Percentiles rank a stretch among this genome's conserved stretches.
Evolutionary conservation across 2,113 vertebrate species (phyloP).

Genomic region (Lathamus discolor): DNA sequence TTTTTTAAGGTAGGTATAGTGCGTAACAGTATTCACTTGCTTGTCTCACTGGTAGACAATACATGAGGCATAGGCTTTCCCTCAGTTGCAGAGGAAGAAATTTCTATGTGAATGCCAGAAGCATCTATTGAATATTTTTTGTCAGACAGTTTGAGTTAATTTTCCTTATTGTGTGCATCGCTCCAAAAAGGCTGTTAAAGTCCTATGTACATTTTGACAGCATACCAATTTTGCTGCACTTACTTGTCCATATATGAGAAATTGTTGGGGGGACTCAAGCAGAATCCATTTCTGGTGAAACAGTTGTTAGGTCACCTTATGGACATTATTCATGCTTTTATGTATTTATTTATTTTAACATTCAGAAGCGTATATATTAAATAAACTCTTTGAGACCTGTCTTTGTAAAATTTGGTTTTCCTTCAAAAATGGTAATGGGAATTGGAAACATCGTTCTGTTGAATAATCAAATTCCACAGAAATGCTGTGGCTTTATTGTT

Average conservation of each 20-base stretch:
- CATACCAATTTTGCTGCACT: background rate
- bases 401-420: background rate
- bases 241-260: background rate
- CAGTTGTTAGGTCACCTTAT: background rate
- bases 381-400: background rate
- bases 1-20: background rate
- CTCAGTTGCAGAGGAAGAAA: background rate
- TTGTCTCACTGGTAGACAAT: background rate
- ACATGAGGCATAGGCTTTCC: background rate
- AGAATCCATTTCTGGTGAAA: background rate
- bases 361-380: background rate
- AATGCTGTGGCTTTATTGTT: background rate
- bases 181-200: background rate
- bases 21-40: slow-evolving; percentile 13
- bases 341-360: background rate
- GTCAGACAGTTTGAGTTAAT: background rate
- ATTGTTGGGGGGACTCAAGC: background rate
- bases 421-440: background rate
- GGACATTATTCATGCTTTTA: background rate
- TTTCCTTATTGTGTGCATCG: background rate
- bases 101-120: background rate
- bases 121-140: background rate
- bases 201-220: background rate
- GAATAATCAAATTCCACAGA: slow-evolving; percentile 13
- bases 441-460: background rate